Conservation (phyloP, 2,797 vertebrate species). For the Leontocebus nigricollis region DNA sequence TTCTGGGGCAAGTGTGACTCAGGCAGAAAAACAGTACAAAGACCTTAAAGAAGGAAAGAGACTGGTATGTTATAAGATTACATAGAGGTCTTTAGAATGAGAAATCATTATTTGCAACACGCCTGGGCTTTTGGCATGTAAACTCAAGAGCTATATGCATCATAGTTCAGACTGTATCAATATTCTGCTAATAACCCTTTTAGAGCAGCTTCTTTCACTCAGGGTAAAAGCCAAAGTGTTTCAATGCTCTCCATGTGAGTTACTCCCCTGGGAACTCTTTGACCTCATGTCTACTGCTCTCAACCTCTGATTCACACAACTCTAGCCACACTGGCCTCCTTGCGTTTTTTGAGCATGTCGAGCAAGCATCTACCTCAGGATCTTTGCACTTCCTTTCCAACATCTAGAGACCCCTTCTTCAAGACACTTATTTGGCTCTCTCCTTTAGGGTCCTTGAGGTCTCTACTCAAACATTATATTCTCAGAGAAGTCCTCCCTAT, state of each 20-base stretch:
- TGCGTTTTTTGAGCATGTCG: background rate
- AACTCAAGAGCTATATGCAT: background rate
- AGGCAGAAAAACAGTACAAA: background rate
- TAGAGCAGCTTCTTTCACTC: background rate
- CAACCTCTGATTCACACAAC: too few species aligned
- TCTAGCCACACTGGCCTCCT: background rate
- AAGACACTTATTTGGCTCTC: background rate
- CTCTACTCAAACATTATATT: background rate
- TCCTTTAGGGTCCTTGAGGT: background rate
- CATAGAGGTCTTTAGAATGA: background rate
- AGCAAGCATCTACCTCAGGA: background rate
- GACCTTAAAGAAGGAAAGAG: background rate
- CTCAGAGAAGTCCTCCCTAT: background rate
- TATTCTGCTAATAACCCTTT: background rate
- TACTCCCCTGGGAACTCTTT: background rate
- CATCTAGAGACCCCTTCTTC: background rate
- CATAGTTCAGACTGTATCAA: background rate
- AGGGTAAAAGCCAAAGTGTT: background rate
- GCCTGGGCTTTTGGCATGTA: background rate
- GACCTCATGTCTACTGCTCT: background rate
- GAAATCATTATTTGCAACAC: background rate
- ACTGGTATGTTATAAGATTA: background rate
- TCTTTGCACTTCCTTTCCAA: background rate
- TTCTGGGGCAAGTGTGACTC: background rate
- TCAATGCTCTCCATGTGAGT: rapidly evolving